Conservation (phyloP, 1,140 invertebrate genomes). For the Drosophila repletoides region DNA sequence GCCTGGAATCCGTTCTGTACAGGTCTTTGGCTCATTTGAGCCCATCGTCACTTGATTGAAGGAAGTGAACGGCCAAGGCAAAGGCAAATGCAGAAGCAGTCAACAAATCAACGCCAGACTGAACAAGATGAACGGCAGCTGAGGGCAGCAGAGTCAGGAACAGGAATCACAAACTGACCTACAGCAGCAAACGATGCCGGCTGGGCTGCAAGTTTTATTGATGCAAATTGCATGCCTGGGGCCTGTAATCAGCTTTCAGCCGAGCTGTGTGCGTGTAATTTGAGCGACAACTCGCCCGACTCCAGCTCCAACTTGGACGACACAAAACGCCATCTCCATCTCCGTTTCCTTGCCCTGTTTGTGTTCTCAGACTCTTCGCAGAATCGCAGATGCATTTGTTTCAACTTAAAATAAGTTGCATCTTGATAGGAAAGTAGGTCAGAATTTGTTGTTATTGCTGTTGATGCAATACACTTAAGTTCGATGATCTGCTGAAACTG, state of each 20-base stretch:
- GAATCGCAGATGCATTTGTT: slow-evolving; percentile 5
- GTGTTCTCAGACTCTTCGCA: slow-evolving; percentile 14
- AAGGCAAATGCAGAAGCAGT: slow-evolving; percentile 71
- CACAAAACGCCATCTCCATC: slow-evolving; percentile 1
- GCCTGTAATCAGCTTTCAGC: slow-evolving; percentile 68
- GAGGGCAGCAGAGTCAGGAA: slow-evolving; percentile 19
- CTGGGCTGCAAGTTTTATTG: slow-evolving; percentile 61
- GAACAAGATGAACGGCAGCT: slow-evolving; percentile 49
- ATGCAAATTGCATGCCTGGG: slow-evolving; percentile 74
- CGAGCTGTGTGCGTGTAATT: slow-evolving; percentile 70
- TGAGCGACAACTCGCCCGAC: slow-evolving; percentile 67
- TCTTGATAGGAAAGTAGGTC: slow-evolving; percentile 66
- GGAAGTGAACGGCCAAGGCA: slow-evolving; percentile 8
- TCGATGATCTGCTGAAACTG: slow-evolving; percentile 59
- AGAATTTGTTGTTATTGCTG: slow-evolving; percentile 53
- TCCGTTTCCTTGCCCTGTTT: slow-evolving; percentile 9
- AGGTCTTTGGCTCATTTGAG: slow-evolving; percentile 51
- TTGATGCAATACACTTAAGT: slow-evolving; percentile 67
- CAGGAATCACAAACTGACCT: slow-evolving; percentile 64
- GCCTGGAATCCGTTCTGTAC: slow-evolving; percentile 38
- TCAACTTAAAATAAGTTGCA: slow-evolving; percentile 4
- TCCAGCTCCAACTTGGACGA: slow-evolving; percentile 1
- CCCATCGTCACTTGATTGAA: slow-evolving; percentile 76
- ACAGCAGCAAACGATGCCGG: slow-evolving; percentile 53
- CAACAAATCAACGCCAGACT: slow-evolving; percentile 73